phyloP scores from a whole-genome alignment of 2,113 vertebrate genomes.

The Clarias magur region DNA sequence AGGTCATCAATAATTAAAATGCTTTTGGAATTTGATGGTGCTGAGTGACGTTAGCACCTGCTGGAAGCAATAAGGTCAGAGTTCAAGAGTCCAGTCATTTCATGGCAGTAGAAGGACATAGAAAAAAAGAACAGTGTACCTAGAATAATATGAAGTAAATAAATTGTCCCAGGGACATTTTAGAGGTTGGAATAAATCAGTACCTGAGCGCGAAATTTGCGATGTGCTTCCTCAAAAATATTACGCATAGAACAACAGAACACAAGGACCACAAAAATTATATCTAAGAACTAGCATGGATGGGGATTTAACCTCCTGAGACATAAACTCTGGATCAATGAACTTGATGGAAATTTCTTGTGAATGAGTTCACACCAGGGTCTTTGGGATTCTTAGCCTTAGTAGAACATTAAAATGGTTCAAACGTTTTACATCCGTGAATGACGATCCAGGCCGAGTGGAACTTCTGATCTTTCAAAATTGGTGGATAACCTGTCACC shows the following conservation, averaged over 20 bases:
- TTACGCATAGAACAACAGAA: background rate
- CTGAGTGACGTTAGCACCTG: slow-evolving; percentile 34
- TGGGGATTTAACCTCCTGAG: background rate
- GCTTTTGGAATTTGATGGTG: slow-evolving; percentile 19
- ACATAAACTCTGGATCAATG: too few relatives aligned
- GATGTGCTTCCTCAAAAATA: background rate
- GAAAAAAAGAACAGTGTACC: background rate
- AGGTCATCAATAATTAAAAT: background rate
- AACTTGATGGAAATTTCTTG: too few relatives aligned
- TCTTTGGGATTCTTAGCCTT: too few relatives aligned
- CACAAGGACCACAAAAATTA: background rate
- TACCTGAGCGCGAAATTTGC: background rate
- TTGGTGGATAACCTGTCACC: too few relatives aligned
- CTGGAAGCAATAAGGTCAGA: slow-evolving; percentile 1
- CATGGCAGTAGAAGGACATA: background rate
- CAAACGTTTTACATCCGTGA: too few relatives aligned
- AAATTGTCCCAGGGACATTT: background rate
- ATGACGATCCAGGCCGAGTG: too few relatives aligned
- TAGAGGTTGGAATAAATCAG: background rate
- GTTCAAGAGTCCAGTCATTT: background rate
- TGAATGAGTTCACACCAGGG: too few relatives aligned
- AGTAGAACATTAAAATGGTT: too few relatives aligned
- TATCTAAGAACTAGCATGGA: background rate
- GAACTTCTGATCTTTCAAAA: too few relatives aligned
- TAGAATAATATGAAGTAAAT: too few relatives aligned